Percentiles rank a stretch among this genome's conserved stretches.
Evolutionary conservation across 2,888 invertebrate species (phyloP).

Genomic region (Phania funesta): DNA sequence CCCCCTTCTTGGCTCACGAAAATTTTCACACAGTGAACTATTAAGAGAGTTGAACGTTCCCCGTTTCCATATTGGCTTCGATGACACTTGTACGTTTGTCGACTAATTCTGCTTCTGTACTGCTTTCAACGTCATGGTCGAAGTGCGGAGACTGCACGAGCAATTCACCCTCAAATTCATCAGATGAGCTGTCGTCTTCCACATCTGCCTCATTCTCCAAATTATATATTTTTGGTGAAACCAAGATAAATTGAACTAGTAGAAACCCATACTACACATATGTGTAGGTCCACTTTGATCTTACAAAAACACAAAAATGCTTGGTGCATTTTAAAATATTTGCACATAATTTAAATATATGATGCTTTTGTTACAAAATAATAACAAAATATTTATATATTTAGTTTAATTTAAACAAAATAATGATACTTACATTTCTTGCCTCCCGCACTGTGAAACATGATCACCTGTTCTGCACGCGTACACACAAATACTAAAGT

Average conservation of each 20-base stretch:
- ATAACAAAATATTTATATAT: background rate
- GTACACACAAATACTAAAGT: constrained; percentile 5
- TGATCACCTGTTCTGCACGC: background rate
- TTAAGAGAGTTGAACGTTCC: constrained; percentile 10
- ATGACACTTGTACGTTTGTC: constrained; percentile 2
- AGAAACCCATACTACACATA: background rate
- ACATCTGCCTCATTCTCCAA: background rate
- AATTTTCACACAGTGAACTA: background rate
- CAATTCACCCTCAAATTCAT: constrained; percentile 6
- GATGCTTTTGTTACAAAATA: background rate
- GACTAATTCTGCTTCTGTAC: constrained; percentile 15
- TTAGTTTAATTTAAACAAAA: constrained; percentile 4
- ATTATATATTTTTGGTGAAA: constrained; percentile 4
- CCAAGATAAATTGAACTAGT: background rate
- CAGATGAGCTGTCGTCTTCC: constrained; percentile 12
- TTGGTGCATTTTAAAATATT: background rate
- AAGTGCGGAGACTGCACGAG: constrained; percentile 5
- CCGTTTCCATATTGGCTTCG: constrained; percentile 16
- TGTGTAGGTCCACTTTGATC: background rate
- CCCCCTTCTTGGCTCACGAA: background rate
- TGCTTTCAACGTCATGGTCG: no score
- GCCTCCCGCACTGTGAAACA: no score
- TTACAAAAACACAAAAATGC: background rate
- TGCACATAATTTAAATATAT: background rate
- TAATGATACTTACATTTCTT: no score